These are phyloP conservation scores for Chrysemys picta DNA, from an alignment of 2,113 vertebrate species.

Conservation along the genomic window DNA sequence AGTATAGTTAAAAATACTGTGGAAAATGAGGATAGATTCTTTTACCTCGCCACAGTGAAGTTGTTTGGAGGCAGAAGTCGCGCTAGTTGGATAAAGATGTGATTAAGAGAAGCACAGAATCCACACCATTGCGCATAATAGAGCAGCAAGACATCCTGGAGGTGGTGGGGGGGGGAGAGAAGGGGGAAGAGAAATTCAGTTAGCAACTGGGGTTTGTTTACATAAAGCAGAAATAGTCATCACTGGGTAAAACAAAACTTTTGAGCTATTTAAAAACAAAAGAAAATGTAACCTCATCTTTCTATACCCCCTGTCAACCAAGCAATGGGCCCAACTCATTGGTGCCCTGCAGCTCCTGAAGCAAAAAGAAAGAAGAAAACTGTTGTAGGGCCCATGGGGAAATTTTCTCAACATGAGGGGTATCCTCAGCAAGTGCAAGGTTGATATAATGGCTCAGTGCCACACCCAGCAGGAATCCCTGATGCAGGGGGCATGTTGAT, in stretches of 20 bases:
- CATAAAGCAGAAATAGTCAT: not conserved
- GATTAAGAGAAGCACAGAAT: constrained; percentile 94
- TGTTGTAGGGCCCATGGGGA: too few species aligned
- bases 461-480: not conserved
- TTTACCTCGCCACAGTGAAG: constrained; percentile 91
- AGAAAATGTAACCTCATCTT: not conserved
- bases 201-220: not conserved
- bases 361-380: not conserved
- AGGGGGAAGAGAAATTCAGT: not conserved
- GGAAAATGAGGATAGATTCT: not conserved
- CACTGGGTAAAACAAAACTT: not conserved
- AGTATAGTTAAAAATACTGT: not conserved
- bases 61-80: constrained; percentile 85
- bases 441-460: not conserved
- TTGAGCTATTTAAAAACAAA: not conserved
- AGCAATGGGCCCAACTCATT: not conserved
- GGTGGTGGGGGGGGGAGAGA: not conserved
- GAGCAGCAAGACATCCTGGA: constrained; percentile 92
- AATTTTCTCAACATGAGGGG: not conserved
- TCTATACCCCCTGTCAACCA: not conserved
- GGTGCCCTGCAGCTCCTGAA: not conserved
- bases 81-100: constrained; percentile 92
- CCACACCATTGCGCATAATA: constrained; percentile 97
- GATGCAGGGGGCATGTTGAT: not conserved
- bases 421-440: not conserved